A percentile compares a stretch with the other conserved stretches of the same genome.
Evolutionary conservation across 2,888 invertebrate genomes (phyloP).

Genomic region (Dichetophora obliterata): DNA sequence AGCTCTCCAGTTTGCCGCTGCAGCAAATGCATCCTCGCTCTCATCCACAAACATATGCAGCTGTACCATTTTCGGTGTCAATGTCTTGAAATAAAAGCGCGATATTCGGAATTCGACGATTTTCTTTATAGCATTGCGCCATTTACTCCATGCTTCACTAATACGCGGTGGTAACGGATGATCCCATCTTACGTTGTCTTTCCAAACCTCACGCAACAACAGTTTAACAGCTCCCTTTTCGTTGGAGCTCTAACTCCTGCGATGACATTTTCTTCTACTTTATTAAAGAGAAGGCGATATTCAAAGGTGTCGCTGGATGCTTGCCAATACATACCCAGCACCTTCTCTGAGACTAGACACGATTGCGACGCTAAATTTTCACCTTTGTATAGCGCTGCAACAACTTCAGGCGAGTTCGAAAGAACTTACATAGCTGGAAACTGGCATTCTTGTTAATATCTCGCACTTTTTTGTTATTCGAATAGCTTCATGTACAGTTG

Average conservation of each 20-base stretch:
- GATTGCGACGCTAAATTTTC: not conserved
- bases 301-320: not conserved
- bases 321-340: conserved; percentile 41
- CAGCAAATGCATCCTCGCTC: conserved; percentile 1
- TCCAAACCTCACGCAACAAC: conserved; percentile 26
- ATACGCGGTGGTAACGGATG: conserved; percentile 9
- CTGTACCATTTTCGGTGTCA: not conserved
- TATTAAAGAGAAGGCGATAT: not conserved
- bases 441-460: conserved; percentile 32
- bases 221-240: conserved; percentile 31
- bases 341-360: not conserved
- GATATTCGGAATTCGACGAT: not conserved
- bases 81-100: not conserved
- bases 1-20: conserved; percentile 32
- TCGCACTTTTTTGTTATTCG: conserved; percentile 28
- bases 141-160: not conserved
- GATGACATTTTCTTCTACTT: not conserved
- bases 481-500: not conserved
- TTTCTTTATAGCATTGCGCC: not conserved
- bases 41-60: conserved; percentile 29
- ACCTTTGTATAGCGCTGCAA: not conserved
- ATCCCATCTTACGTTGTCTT: conserved; percentile 24
- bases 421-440: not conserved
- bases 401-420: not conserved
- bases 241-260: not conserved